Conservation (phyloP, 1,140 invertebrate genomes). For the Drosophila nebulosa region DNA sequence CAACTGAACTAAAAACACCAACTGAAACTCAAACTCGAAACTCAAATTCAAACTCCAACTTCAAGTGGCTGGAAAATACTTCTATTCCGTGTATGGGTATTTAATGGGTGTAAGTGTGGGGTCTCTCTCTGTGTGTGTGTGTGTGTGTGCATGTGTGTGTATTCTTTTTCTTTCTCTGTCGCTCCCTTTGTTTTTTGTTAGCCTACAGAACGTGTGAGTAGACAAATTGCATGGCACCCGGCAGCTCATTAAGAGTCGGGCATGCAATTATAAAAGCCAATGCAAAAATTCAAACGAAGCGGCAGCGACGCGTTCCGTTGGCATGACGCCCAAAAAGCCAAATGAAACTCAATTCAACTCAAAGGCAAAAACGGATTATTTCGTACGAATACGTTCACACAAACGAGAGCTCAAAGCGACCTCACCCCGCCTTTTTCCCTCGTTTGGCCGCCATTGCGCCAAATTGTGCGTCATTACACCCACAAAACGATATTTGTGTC, state of each 20-base stretch:
- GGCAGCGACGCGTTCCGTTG: conserved; percentile 24
- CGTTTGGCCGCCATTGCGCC: neutral
- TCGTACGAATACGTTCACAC: conserved; percentile 63
- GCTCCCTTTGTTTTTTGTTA: conserved; percentile 22
- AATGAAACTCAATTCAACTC: conserved; percentile 54
- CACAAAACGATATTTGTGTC: conserved; percentile 13
- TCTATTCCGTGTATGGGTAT: conserved; percentile 23
- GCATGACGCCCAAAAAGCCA: conserved; percentile 51
- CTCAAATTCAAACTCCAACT: conserved; percentile 35
- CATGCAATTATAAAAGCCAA: conserved; percentile 75
- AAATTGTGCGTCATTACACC: conserved; percentile 71
- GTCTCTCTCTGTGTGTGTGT: neutral
- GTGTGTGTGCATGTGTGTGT: neutral
- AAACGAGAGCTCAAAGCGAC: conserved; percentile 47
- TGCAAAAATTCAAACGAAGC: conserved; percentile 45
- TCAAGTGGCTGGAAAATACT: conserved; percentile 66
- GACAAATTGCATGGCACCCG: conserved; percentile 70
- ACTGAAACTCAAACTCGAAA: conserved; percentile 31
- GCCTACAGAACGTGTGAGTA: neutral
- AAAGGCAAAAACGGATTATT: conserved; percentile 71
- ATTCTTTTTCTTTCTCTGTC: conserved; percentile 1
- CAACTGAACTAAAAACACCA: neutral
- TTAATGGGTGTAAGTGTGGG: neutral
- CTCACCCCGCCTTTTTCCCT: neutral
- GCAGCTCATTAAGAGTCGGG: conserved; percentile 67